These are phyloP conservation scores for Amitus sp. DNA, from an alignment of 2,888 invertebrate species.

Conservation along the genomic window DNA sequence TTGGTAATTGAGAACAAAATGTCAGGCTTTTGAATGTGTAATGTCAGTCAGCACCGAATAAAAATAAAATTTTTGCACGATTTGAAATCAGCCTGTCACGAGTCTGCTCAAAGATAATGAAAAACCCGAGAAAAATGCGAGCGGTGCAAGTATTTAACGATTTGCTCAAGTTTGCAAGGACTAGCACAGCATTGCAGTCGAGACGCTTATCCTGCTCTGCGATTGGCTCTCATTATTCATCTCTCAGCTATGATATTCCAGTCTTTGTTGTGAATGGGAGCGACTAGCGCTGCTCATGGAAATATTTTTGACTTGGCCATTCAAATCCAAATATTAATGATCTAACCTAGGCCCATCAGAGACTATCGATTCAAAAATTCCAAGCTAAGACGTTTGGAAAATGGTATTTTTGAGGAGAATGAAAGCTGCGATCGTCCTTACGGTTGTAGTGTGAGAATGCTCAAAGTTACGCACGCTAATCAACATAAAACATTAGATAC, in stretches of 20 bases:
- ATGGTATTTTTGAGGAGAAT: neutral
- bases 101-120: no score
- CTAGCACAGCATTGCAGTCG: conserved; percentile 61
- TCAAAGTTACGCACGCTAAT: conserved; percentile 37
- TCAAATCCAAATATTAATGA: neutral
- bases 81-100: no score
- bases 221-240: conserved; percentile 66
- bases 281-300: no score
- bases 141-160: no score
- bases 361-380: neutral
- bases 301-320: no score
- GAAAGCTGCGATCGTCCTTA: conserved; percentile 35
- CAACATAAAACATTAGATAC: conserved; percentile 44
- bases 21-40: no score
- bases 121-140: no score
- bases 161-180: no score
- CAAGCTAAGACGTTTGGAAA: neutral
- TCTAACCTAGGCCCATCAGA: neutral
- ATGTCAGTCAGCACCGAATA: no score
- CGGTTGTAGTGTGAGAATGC: conserved; percentile 32
- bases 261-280: conserved; percentile 27
- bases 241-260: conserved; percentile 49
- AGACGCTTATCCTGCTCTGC: conserved; percentile 62
- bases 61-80: no score
- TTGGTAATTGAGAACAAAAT: no score